A percentile compares a stretch with the other conserved stretches of the same genome.
Evolutionary conservation across 2,113 vertebrate genomes (phyloP).

Genomic region (Chlamydotis undulata): DNA sequence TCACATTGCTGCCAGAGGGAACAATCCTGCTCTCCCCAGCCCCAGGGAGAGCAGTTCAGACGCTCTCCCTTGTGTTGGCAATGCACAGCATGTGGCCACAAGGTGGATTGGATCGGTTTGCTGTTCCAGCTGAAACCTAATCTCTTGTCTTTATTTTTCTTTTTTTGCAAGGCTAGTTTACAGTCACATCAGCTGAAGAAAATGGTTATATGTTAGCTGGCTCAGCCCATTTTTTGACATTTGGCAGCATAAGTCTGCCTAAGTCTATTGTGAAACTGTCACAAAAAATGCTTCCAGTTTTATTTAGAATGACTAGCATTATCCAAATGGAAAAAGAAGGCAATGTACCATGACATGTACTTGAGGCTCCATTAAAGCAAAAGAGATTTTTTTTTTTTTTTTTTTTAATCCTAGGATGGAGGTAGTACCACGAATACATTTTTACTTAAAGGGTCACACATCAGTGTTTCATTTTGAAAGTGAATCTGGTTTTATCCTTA

Average conservation of each 20-base stretch:
- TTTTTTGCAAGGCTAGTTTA: not conserved
- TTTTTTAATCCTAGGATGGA: not conserved
- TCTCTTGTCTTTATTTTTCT: not conserved
- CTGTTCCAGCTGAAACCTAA: not conserved
- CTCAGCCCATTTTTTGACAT: not conserved
- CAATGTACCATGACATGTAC: rapidly evolving
- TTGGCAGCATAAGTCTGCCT: not conserved
- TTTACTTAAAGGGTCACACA: not conserved
- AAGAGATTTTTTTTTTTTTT: not conserved
- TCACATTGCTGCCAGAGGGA: not conserved
- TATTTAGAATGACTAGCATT: not conserved
- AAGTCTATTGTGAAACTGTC: not conserved
- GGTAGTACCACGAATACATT: not conserved
- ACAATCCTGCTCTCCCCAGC: not conserved
- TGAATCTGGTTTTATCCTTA: not conserved
- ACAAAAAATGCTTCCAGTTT: not conserved
- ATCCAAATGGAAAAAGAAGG: not conserved
- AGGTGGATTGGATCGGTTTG: slow-evolving; percentile 29
- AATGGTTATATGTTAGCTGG: not conserved
- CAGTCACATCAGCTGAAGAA: not conserved
- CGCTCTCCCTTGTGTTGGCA: not conserved
- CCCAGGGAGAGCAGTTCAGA: not conserved
- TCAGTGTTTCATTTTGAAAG: not conserved
- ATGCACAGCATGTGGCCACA: rapidly evolving
- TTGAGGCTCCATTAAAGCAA: not conserved